Evolutionary conservation across 2,113 vertebrate species (phyloP), one percentile per base, ranked within the genome.

Genomic region (Phoxinus phoxinus): DNA sequence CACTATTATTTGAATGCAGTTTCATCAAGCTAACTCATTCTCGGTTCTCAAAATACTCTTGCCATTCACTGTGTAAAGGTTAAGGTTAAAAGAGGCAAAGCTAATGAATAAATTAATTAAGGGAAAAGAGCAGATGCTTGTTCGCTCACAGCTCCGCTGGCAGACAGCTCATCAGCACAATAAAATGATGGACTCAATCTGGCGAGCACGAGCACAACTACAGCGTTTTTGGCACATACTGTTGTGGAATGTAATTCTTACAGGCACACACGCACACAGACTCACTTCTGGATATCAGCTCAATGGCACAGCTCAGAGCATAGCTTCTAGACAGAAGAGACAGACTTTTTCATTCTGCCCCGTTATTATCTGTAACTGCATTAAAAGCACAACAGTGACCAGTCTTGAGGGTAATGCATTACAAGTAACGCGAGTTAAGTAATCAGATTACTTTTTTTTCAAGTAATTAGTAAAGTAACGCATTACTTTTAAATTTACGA

Each of bases 101-200:
- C 53, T 23, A 84, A 76, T 87, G 59, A 61, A 77, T 82, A 67
- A 51, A 75, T 61, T 17, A 75, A 84, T 76, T 61, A 76, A 63
- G 25, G 41, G 58, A 61, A 65, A 76, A 46, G 56, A 58, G 41
- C 53, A 71, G 48, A 71, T 84, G 37, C 81, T 79, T 71, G 13
- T 65, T 78, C 19, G 7, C 7, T 51, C 46, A 23, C 32, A 86
- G 58, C 35, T 56, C 48, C 21, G 27, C 80, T 79, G 21, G 41
- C 41, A 63, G 71, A 44, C 58, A 75, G 76, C 19, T 61, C 25
- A 35, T 69, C 65, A 80, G 23, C 83, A 76, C 59, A 74, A 48
- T 75, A 23, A 85, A 67, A 81, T 12, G 6, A 63, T 67, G 59
- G 46, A 85, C 51, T 46, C 69, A 78, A 59, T 61, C 71, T 81